Percentiles rank a stretch among this genome's conserved stretches.
These are phyloP conservation scores for Zaprionus ghesquierei DNA, from an alignment of 1,140 invertebrate genomes.

Conservation along the genomic window DNA sequence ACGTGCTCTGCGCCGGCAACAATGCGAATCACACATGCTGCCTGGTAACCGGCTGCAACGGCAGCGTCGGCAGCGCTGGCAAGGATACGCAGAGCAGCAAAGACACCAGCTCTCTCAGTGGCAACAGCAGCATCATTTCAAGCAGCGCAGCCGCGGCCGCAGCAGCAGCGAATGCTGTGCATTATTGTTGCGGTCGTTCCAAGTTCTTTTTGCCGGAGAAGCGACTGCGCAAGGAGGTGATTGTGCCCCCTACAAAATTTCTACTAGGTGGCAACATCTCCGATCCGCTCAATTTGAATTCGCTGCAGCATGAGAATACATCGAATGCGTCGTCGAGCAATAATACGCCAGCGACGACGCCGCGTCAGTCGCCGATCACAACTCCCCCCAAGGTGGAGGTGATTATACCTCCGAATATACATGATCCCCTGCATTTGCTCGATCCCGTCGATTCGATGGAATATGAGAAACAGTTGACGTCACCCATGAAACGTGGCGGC, in stretches of 20 bases:
- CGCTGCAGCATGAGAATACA: constrained; percentile 94
- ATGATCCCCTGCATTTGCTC: constrained; percentile 94
- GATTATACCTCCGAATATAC: constrained; percentile 95
- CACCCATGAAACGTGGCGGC: constrained; percentile 65
- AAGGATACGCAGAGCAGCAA: constrained; percentile 59
- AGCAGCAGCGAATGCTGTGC: constrained; percentile 56
- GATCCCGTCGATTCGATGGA: constrained; percentile 91
- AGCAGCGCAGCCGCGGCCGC: constrained; percentile 45
- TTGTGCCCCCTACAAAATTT: constrained; percentile 95
- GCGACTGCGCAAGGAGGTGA: constrained; percentile 88
- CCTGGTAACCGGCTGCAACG: constrained; percentile 68
- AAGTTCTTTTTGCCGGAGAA: constrained; percentile 87
- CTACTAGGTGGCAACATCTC: constrained; percentile 96
- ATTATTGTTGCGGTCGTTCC: constrained; percentile 80
- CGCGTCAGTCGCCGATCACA: constrained; percentile 92
- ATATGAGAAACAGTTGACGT: constrained; percentile 88
- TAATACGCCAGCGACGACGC: constrained; percentile 93
- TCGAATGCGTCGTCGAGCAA: constrained; percentile 92
- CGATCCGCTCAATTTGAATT: constrained; percentile 97
- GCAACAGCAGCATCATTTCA: constrained; percentile 61
- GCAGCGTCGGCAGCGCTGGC: constrained; percentile 40
- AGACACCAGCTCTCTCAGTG: constrained; percentile 65
- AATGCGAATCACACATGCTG: constrained; percentile 75
- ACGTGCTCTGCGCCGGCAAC: constrained; percentile 73
- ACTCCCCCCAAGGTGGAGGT: constrained; percentile 93